phyloP scores from a whole-genome alignment of 2,797 vertebrate genomes.

The Leptodactylus fallax region DNA sequence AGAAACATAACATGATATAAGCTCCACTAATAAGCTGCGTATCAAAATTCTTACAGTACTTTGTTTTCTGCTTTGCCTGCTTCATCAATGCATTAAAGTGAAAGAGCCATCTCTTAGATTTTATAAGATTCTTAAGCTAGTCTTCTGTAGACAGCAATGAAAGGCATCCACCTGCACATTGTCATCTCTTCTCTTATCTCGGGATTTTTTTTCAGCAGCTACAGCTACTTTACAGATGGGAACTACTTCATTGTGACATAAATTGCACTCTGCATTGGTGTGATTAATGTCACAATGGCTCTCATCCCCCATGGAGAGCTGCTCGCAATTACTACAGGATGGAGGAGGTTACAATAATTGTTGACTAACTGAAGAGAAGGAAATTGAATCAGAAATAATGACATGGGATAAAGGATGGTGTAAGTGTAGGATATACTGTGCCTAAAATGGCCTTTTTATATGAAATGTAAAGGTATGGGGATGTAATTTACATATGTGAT shows the following conservation, averaged over 20 bases:
- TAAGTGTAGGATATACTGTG: background rate
- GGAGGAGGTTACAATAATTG: conserved; percentile 1
- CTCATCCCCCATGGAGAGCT: background rate
- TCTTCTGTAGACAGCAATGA: conserved; percentile 12
- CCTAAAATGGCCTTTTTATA: background rate
- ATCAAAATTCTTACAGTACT: background rate
- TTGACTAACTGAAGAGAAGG: background rate
- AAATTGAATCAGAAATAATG: background rate
- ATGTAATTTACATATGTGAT: background rate
- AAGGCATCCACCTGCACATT: background rate
- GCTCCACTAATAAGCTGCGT: background rate
- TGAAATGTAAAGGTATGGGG: background rate
- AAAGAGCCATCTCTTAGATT: background rate
- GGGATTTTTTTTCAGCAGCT: background rate
- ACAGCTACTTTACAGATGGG: background rate
- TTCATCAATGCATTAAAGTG: background rate
- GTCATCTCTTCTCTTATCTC: conserved; percentile 7
- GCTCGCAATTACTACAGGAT: background rate
- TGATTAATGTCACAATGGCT: conserved; percentile 11
- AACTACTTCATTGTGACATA: conserved; percentile 21
- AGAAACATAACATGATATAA: background rate
- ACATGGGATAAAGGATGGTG: background rate
- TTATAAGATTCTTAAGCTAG: background rate
- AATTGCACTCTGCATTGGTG: conserved; percentile 18
- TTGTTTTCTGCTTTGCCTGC: too few relatives aligned